These are phyloP conservation scores for Nomada fabriciana DNA, from an alignment of 2,888 invertebrate species.

Conservation along the genomic window DNA sequence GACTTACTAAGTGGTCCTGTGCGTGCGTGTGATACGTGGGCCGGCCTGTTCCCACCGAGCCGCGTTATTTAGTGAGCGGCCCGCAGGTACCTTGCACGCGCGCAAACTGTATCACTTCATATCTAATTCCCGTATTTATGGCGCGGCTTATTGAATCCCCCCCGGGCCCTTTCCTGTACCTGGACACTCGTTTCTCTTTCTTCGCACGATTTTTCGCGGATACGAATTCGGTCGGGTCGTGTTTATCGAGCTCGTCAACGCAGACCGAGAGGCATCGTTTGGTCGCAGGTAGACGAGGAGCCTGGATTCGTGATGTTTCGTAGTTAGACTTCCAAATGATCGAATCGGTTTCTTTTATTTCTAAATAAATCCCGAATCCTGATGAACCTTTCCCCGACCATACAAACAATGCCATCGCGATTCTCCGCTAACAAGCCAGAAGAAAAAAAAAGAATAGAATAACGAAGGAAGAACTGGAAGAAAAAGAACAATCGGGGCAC, in stretches of 20 bases:
- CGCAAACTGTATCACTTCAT: constrained; percentile 72
- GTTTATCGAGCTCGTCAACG: background rate
- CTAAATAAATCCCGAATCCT: too few species aligned
- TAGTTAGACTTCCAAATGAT: too few species aligned
- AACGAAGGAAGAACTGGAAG: too few species aligned
- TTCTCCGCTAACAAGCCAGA: background rate
- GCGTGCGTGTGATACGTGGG: constrained; percentile 57
- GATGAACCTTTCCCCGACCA: too few species aligned
- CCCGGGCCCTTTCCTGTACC: constrained; percentile 50
- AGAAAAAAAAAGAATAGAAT: background rate
- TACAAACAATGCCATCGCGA: background rate
- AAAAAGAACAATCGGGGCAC: background rate
- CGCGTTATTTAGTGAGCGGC: constrained; percentile 64
- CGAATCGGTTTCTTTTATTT: too few species aligned
- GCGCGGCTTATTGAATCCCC: constrained; percentile 73
- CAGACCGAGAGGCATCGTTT: background rate
- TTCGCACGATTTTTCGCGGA: background rate
- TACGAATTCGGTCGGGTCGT: background rate
- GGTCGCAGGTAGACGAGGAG: background rate
- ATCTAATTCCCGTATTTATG: constrained; percentile 77
- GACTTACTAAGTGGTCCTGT: constrained; percentile 75
- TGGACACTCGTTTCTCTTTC: background rate
- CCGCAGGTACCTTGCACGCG: constrained; percentile 55
- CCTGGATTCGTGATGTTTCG: background rate
- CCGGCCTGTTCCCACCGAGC: constrained; percentile 56